phyloP scores from a whole-genome alignment of 2,797 vertebrate genomes.

The Coccyzus lansbergi region DNA sequence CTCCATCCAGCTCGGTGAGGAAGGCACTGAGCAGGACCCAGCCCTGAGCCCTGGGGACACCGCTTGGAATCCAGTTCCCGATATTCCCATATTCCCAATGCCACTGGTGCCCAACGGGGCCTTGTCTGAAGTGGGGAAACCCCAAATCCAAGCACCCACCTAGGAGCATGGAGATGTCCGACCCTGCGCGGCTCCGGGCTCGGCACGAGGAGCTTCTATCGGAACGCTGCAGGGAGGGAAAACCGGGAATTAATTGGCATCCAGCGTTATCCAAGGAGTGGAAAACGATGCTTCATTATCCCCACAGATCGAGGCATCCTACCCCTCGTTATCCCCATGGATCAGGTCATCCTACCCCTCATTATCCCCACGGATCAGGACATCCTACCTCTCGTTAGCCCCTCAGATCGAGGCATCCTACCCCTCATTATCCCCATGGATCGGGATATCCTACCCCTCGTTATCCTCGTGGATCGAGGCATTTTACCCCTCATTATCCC shows the following conservation, averaged over 20 bases:
- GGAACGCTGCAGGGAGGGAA: background rate
- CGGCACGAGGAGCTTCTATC: background rate
- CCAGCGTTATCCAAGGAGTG: background rate
- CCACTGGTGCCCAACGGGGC: background rate
- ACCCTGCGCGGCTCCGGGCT: background rate
- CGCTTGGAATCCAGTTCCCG: no score
- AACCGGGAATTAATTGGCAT: background rate
- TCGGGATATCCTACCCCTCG: no score
- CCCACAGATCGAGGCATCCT: background rate
- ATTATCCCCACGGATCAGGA: background rate
- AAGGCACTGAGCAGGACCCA: no score
- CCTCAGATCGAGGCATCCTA: no score
- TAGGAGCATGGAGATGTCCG: background rate
- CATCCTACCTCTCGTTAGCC: no score
- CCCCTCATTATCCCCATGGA: no score
- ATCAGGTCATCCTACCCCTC: no score
- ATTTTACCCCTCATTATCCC: no score
- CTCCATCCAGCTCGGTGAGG: no score
- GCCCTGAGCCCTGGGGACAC: no score
- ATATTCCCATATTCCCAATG: background rate
- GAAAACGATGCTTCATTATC: background rate
- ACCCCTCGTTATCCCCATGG: no score
- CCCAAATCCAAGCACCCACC: background rate
- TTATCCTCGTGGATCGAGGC: no score
- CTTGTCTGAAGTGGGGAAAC: rapidly evolving